A percentile compares a stretch with the other conserved stretches of the same genome.
These are phyloP conservation scores for Troides helena DNA, from an alignment of 2,888 invertebrate species.

Conservation along the genomic window DNA sequence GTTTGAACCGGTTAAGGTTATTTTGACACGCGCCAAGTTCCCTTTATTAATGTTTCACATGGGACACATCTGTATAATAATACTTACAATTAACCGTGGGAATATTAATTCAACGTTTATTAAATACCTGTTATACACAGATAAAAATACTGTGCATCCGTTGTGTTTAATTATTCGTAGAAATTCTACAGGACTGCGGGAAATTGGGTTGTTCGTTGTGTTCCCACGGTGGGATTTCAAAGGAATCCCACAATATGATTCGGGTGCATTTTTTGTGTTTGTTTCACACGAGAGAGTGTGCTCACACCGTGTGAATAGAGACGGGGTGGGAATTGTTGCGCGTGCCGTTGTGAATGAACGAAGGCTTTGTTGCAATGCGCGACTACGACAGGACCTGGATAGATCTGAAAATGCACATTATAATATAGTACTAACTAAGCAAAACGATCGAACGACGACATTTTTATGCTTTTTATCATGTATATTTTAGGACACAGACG, in stretches of 20 bases:
- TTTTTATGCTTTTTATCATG: too few species aligned
- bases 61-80: too few species aligned
- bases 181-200: neutral
- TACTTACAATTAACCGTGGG: too few species aligned
- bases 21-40: too few species aligned
- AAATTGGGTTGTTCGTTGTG: neutral
- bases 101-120: too few species aligned
- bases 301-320: neutral
- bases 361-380: neutral
- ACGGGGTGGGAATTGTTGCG: conserved; percentile 10
- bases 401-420: neutral
- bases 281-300: conserved; percentile 4
- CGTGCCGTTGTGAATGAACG: neutral
- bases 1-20: too few species aligned
- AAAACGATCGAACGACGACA: too few species aligned
- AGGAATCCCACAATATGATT: neutral
- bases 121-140: neutral
- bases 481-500: too few species aligned
- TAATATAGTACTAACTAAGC: too few species aligned
- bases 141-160: neutral
- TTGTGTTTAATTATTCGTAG: neutral
- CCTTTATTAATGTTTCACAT: too few species aligned
- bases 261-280: neutral
- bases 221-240: conserved; percentile 7
- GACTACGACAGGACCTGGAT: neutral